phyloP scores from a whole-genome alignment of 2,113 vertebrate genomes.

The Phaethornis superciliosus region DNA sequence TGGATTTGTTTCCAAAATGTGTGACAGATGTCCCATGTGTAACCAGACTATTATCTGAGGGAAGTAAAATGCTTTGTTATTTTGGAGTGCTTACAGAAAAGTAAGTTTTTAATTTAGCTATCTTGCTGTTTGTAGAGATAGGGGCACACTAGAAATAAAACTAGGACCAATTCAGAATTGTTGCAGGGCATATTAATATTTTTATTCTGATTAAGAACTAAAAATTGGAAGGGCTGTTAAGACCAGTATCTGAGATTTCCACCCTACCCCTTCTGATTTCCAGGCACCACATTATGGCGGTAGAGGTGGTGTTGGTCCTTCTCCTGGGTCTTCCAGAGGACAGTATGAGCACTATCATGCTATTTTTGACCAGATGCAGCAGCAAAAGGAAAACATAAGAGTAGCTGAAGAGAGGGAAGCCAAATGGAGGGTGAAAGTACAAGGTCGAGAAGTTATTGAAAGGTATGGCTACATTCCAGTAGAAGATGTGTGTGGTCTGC shows the following conservation, averaged over 20 bases:
- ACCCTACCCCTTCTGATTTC: conserved; percentile 47
- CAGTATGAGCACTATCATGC: conserved; percentile 84
- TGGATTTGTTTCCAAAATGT: background rate
- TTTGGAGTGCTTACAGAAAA: background rate
- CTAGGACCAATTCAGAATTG: background rate
- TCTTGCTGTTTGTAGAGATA: background rate
- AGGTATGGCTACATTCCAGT: conserved; percentile 68
- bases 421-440: conserved; percentile 45
- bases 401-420: conserved; percentile 69
- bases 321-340: conserved; percentile 69
- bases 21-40: background rate
- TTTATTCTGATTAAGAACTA: background rate
- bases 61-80: background rate
- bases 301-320: conserved; percentile 69
- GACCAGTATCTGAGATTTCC: conserved; percentile 39
- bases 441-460: conserved; percentile 48
- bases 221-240: background rate
- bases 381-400: conserved; percentile 73
- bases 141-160: background rate
- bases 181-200: background rate
- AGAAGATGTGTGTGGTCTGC: background rate
- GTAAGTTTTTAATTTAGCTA: background rate
- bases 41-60: background rate
- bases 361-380: conserved; percentile 84
- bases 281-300: conserved; percentile 75